phyloP scores from a whole-genome alignment of 2,113 vertebrate genomes.

The Cephalopterus ornatus region DNA sequence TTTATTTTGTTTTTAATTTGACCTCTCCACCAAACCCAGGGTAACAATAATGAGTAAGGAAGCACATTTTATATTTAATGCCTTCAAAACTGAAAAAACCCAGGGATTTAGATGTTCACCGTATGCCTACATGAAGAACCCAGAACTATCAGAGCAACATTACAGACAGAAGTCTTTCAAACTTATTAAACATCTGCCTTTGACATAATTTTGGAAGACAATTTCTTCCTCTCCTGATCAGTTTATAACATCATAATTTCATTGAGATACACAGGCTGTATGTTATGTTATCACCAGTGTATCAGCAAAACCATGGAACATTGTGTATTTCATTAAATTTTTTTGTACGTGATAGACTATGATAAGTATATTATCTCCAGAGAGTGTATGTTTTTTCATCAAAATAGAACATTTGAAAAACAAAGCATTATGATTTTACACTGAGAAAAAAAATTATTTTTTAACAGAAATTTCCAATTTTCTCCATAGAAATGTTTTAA shows the following conservation, averaged over 20 bases:
- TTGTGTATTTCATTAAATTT: background rate
- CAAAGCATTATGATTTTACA: background rate
- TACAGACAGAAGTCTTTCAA: background rate
- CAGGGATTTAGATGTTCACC: background rate
- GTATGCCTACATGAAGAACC: rapidly evolving
- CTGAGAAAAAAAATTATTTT: background rate
- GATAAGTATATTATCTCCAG: background rate
- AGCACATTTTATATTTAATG: background rate
- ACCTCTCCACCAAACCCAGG: background rate
- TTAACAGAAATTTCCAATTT: background rate
- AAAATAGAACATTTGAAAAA: background rate
- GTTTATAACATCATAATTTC: background rate
- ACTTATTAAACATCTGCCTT: background rate
- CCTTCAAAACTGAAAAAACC: background rate
- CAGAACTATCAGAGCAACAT: background rate
- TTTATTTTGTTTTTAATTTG: background rate
- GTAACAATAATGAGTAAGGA: background rate
- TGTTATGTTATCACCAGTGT: background rate
- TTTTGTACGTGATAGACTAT: background rate
- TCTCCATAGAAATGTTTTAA: background rate
- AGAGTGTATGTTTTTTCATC: background rate
- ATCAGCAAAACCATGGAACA: background rate
- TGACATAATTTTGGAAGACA: background rate
- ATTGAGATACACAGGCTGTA: background rate
- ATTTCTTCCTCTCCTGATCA: background rate